These are phyloP conservation scores for Poecile montanus DNA, from an alignment of 2,797 vertebrate genomes.

Conservation along the genomic window DNA sequence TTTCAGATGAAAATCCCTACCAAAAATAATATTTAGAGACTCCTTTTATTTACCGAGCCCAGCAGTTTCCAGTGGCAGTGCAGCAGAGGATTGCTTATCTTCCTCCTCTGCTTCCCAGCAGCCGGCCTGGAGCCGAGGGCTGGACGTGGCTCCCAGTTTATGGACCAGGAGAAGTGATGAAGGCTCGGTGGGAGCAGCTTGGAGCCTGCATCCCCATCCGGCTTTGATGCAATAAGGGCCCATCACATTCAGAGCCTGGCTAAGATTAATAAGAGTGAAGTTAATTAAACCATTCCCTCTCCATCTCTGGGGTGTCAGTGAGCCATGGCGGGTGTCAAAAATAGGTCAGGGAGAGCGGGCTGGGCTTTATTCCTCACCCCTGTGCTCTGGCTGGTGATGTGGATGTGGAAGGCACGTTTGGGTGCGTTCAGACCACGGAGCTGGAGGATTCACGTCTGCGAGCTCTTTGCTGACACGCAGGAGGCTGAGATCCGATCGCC, in stretches of 20 bases:
- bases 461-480: neutral
- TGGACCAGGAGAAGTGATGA: neutral
- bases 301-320: neutral
- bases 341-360: neutral
- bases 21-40: constrained; percentile 54
- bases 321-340: neutral
- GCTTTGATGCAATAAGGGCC: neutral
- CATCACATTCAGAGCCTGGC: fast-evolving
- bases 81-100: neutral
- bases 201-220: fast-evolving
- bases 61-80: neutral
- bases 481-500: neutral
- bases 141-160: neutral
- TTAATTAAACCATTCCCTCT: neutral
- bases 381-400: neutral
- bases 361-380: neutral
- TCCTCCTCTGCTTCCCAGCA: neutral
- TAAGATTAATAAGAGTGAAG: neutral
- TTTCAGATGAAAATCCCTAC: constrained; percentile 62
- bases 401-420: neutral
- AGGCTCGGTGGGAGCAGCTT: neutral
- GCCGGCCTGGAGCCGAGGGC: neutral
- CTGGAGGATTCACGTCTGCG: neutral
- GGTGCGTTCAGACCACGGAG: neutral
- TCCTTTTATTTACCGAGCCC: constrained; percentile 10